Conservation (phyloP, 1,140 invertebrate species). For the Argopecten irradians region DNA sequence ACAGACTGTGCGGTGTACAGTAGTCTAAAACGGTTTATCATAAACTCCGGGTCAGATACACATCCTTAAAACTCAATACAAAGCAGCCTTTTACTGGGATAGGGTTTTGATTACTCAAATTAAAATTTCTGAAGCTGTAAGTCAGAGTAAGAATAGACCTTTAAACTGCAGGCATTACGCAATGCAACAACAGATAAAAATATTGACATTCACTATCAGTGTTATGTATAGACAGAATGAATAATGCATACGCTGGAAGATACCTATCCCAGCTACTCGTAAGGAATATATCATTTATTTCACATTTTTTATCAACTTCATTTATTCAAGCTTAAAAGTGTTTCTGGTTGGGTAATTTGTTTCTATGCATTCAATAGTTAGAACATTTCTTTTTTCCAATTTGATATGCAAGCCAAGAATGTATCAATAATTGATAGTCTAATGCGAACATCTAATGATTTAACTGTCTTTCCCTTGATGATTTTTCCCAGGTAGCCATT, state of each 20-base stretch:
- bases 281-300: neutral
- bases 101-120: neutral
- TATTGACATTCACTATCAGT: neutral
- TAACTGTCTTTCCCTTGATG: neutral
- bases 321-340: neutral
- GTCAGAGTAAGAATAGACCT: neutral
- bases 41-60: neutral
- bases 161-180: neutral
- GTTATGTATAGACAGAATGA: neutral
- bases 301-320: neutral
- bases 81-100: neutral
- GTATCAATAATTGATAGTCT: too few species aligned
- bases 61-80: neutral
- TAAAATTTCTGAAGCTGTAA: neutral
- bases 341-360: neutral
- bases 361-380: neutral
- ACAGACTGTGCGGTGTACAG: neutral
- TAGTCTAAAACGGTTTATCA: neutral
- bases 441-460: too few species aligned
- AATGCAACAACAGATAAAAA: constrained; percentile 2
- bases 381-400: neutral
- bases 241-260: neutral
- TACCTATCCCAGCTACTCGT: neutral
- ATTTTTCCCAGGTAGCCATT: neutral
- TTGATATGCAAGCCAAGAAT: too few species aligned